These are phyloP conservation scores for Parascotia fuliginaria DNA, from an alignment of 2,888 invertebrate species.

Conservation along the genomic window DNA sequence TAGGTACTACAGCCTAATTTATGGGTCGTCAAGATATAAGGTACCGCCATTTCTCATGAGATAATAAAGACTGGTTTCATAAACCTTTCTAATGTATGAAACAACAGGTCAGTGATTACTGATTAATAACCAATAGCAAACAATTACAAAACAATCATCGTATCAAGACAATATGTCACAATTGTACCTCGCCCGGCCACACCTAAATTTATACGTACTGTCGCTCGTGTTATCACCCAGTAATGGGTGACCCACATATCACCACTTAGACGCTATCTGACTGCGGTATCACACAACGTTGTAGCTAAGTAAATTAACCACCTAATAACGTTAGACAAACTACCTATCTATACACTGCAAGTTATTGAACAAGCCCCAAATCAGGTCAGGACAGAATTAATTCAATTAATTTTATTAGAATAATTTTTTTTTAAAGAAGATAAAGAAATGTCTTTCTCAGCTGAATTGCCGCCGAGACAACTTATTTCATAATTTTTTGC, in stretches of 20 bases:
- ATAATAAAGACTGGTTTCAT: too few species aligned
- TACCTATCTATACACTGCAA: background rate
- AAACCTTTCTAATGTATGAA: too few species aligned
- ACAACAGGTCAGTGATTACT: background rate
- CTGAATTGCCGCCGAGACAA: too few species aligned
- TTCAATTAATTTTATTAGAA: too few species aligned
- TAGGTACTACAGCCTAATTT: too few species aligned
- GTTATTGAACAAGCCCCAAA: too few species aligned
- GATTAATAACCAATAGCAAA: slow-evolving; percentile 3
- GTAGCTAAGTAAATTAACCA: slow-evolving; percentile 20
- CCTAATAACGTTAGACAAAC: background rate
- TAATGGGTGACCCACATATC: slow-evolving; percentile 69
- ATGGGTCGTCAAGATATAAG: too few species aligned
- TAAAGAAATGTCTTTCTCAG: too few species aligned
- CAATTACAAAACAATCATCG: slow-evolving; percentile 21
- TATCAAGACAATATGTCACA: slow-evolving; percentile 4
- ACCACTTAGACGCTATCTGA: slow-evolving; percentile 66
- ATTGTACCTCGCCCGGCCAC: slow-evolving; percentile 27
- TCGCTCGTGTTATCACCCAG: slow-evolving; percentile 53
- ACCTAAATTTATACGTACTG: slow-evolving; percentile 35
- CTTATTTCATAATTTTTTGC: too few species aligned
- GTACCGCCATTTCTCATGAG: too few species aligned
- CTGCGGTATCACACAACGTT: slow-evolving; percentile 50
- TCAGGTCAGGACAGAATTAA: too few species aligned
- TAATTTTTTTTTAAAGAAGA: too few species aligned